phyloP scores from a whole-genome alignment of 2,888 invertebrate species.

The Metopia argyrocephala region DNA sequence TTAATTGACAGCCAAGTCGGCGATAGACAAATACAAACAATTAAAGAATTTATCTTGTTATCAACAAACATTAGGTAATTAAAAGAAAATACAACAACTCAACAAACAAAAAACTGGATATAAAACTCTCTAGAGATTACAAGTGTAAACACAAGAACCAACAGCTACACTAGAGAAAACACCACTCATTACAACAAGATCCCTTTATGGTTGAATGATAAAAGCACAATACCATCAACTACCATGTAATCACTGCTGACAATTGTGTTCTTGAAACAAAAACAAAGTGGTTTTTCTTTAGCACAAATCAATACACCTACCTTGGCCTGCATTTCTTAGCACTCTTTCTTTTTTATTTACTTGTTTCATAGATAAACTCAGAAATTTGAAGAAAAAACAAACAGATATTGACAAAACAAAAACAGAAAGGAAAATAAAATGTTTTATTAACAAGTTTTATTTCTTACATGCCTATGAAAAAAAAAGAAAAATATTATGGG shows the following conservation, averaged over 20 bases:
- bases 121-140: slow-evolving; percentile 54
- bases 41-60: background rate
- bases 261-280: slow-evolving; percentile 3
- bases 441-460: background rate
- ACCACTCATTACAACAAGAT: slow-evolving; percentile 44
- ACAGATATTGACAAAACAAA: no score
- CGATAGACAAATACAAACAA: background rate
- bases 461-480: background rate
- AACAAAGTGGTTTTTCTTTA: background rate
- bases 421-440: slow-evolving; percentile 16
- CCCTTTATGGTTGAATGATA: slow-evolving; percentile 33
- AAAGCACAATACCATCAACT: background rate
- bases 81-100: slow-evolving; percentile 29
- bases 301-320: no score
- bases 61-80: slow-evolving; percentile 40
- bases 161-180: slow-evolving; percentile 48
- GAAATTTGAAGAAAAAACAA: no score
- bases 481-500: slow-evolving; percentile 22
- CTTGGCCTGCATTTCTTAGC: background rate
- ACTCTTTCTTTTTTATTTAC: background rate
- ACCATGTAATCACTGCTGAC: slow-evolving; percentile 33
- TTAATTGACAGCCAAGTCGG: slow-evolving; percentile 6
- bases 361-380: no score
- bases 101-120: slow-evolving; percentile 3
- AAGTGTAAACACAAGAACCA: slow-evolving; percentile 61